phyloP scores from a whole-genome alignment of 2,888 invertebrate genomes.

The Leuctra nigra region DNA sequence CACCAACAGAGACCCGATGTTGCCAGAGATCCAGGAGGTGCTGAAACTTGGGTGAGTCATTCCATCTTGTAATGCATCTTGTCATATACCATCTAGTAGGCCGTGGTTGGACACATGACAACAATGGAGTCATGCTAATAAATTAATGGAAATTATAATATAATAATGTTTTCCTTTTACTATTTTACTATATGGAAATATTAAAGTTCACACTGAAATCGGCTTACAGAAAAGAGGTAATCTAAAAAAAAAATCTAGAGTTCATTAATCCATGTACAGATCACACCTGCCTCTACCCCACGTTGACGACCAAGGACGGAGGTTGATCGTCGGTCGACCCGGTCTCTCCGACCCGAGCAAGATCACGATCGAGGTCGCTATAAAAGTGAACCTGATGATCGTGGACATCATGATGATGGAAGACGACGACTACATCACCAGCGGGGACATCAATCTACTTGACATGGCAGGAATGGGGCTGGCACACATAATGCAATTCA shows the following conservation, averaged over 20 bases:
- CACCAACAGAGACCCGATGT: conserved; percentile 63
- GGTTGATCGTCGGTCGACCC: conserved; percentile 47
- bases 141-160: too few species aligned
- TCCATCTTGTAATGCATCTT: too few species aligned
- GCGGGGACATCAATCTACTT: conserved; percentile 37
- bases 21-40: conserved; percentile 63
- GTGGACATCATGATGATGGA: conserved; percentile 52
- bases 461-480: conserved; percentile 50
- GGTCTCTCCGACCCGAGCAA: conserved; percentile 44
- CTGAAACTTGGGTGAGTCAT: conserved; percentile 63
- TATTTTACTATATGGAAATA: too few species aligned
- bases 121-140: too few species aligned
- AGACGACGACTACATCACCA: conserved; percentile 45
- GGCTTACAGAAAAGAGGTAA: too few species aligned
- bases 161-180: too few species aligned
- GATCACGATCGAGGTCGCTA: conserved; percentile 43
- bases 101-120: too few species aligned
- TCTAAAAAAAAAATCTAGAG: too few species aligned
- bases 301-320: conserved; percentile 42
- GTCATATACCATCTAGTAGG: too few species aligned
- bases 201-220: too few species aligned
- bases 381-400: conserved; percentile 48
- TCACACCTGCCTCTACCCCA: conserved; percentile 31
- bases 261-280: too few species aligned
- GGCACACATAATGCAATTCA: conserved; percentile 52